Evolutionary conservation across 2,888 invertebrate genomes (phyloP).

Genomic region (Mesoligia furuncula): DNA sequence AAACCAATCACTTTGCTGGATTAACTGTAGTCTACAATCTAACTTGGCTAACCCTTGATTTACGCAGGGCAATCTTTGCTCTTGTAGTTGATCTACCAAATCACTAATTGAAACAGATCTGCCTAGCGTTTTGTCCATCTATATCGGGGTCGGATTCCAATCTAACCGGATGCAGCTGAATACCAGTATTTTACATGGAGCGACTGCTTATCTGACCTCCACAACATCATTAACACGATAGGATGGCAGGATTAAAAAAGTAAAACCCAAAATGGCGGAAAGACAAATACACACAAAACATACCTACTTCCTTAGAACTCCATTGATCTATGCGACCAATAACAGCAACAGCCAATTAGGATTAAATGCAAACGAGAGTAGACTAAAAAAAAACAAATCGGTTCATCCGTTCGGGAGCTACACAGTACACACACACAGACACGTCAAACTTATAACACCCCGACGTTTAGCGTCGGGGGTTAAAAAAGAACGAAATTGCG

Average conservation of each 20-base stretch:
- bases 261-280: neutral
- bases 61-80: neutral
- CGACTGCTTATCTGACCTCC: neutral
- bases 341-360: constrained; percentile 4
- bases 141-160: neutral
- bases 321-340: neutral
- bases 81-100: neutral
- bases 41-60: neutral
- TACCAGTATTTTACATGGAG: neutral
- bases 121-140: too few relatives aligned
- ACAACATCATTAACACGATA: neutral
- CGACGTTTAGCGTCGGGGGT: too few relatives aligned
- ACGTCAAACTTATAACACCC: too few relatives aligned
- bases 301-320: neutral
- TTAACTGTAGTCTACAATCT: neutral
- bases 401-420: too few relatives aligned
- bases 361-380: neutral
- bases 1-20: constrained; percentile 7
- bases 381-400: too few relatives aligned
- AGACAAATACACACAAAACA: neutral
- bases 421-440: too few relatives aligned
- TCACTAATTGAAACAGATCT: neutral
- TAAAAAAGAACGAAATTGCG: neutral
- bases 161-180: neutral
- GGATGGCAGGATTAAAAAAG: neutral